phyloP scores from a whole-genome alignment of 92 coral and sea anemone species.

The Anthopleura xanthogrammica region DNA sequence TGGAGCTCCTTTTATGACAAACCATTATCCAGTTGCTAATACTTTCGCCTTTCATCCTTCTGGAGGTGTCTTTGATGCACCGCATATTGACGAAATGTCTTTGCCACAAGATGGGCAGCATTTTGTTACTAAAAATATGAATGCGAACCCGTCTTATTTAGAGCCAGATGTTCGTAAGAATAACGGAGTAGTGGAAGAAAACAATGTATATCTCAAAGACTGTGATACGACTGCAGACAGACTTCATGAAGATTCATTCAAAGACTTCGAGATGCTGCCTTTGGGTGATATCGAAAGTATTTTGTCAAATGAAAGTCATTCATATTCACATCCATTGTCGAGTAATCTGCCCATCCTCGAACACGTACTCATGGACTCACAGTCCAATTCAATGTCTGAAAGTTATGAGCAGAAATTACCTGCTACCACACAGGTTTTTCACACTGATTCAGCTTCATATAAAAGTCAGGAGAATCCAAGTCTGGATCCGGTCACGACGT shows the following conservation, averaged over 20 bases:
- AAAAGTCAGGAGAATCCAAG: neutral
- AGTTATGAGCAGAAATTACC: neutral
- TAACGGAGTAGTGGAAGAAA: neutral
- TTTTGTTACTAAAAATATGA: neutral
- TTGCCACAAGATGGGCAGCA: neutral
- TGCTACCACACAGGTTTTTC: neutral
- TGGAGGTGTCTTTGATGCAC: neutral
- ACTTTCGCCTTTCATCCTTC: neutral
- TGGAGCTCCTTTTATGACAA: neutral
- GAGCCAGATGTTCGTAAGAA: neutral
- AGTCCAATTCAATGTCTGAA: neutral
- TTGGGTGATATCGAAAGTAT: slow-evolving; percentile 23
- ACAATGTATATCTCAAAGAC: neutral
- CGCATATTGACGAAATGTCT: neutral
- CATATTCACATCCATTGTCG: neutral
- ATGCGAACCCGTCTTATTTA: neutral
- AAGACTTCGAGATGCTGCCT: slow-evolving; percentile 17
- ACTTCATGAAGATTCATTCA: neutral
- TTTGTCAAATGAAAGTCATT: neutral
- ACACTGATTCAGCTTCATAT: neutral
- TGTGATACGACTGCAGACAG: neutral
- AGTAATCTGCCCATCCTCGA: neutral
- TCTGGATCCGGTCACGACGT: neutral
- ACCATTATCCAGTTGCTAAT: neutral
- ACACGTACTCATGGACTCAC: neutral